Evolutionary conservation across 2,888 invertebrate genomes (phyloP), one percentile per base, ranked within the genome.

Genomic region (Heteromurus nitidus): DNA sequence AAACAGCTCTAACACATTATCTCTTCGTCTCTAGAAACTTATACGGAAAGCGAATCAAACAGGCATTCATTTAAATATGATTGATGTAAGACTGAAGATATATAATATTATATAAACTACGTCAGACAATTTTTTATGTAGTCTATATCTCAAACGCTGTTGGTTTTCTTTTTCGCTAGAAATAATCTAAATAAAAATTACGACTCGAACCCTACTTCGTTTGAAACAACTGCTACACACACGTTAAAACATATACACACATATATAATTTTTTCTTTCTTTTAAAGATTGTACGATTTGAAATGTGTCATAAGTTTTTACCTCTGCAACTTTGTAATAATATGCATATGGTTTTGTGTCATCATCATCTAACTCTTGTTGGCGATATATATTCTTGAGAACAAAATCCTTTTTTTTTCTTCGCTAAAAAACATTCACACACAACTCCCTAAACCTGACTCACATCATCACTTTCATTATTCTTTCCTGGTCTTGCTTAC

Each of bases 11-110:
- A n/a, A n/a, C n/a, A n/a, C n/a, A n/a, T n/a, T 50, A 50, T 50
- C 55, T 55, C 18, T 55, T 55, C 9, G 16, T 55, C 16, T 20
- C 18, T 55, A 55, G n/a, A 22, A 65, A 65, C 64, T 44, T 42
- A 65, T 65, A 65, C 65, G 42, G 24, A 44, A 65, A 65, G 62
- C 62, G 58, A 28, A 11, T 58, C 55, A 9, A 13, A 36, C 36
- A n/a, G 13, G 36, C 13, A 36, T 36, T 7, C 36, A 36, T 50
- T 50, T 50, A 50, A 7, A 18, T 50, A n/a, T 50, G 53, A 50
- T 18, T 50, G 53, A 50, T 50, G 53, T 11, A 50, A 13, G 53
- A 16, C 5, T 50, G 60, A 9, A 60, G 3, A 30, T 60, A 20
- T 30, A 30, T 60, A 30, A 58, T 58, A 26, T 58, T 24, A 24